Evolutionary conservation across 2,888 invertebrate species (phyloP), one percentile per base, ranked within the genome.

Genomic region (Watsonalla binaria): DNA sequence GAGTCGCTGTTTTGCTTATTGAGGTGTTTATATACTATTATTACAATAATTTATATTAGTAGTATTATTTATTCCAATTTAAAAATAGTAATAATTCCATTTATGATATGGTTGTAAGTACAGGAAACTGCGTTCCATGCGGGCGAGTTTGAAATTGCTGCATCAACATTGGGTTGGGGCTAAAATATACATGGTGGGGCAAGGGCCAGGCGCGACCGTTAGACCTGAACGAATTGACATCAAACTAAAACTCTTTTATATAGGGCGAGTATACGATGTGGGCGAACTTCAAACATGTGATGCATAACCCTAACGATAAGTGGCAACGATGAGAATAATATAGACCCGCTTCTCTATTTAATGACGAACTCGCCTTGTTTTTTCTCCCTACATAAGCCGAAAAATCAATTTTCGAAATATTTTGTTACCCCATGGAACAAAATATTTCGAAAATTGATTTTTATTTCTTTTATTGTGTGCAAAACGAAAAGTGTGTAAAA

Each of bases 141-240:
- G 74, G 74, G 64, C 74, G 82, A 74, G 58, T 73, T 64, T 65
- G 63, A 73, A 72, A 69, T 74, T 72, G 69, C 70, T 72, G 66
- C 65, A 56, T 56, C 52, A 54, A 58, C 64, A 61, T 59, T 62
- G 61, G 53, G 57, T 11, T 50, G 53, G 51, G 53, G 61, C 59
- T 54, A 62, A 54, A 53, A 55, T 54, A 54, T 51, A 39, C 64
- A 62, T 62, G 46, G 14, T 42, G 65, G 55, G 59, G 58, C 63
- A 24, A 24, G 42, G 42, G 37, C 9, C 37, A 37, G 9, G 9
- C 4, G 5, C 11, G 9, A 37, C 11, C 11, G 42, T 42, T 42
- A 5, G 5, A 42, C 42, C 9, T 11, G 11, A 42, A 11, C 42
- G 5, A 8, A 42, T 42, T 11, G 9, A 11, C 11, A 11, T 11